Percentiles rank a stretch among this genome's conserved stretches.
These are phyloP conservation scores for Nannospalax galili DNA, from an alignment of 2,113 vertebrate genomes.

Conservation along the genomic window DNA sequence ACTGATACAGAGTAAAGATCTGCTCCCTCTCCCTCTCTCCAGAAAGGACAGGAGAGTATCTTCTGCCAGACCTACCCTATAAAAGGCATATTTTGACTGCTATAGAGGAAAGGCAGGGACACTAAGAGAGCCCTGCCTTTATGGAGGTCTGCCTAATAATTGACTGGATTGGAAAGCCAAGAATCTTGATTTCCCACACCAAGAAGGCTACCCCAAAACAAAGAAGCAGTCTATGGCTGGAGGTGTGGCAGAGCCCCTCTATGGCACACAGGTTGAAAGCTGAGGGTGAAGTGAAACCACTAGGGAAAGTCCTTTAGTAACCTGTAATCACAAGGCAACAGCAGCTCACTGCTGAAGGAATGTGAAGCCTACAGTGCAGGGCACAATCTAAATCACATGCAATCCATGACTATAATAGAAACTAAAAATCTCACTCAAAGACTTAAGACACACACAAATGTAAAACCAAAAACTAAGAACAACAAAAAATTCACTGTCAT, in stretches of 20 bases:
- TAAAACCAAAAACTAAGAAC: no score
- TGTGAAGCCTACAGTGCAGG: neutral
- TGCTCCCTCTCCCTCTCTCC: neutral
- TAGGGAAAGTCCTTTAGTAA: neutral
- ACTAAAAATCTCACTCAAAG: slow-evolving; percentile 9
- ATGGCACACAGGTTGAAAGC: neutral
- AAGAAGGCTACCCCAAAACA: neutral
- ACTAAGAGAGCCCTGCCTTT: neutral
- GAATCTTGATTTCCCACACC: neutral
- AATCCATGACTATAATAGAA: neutral
- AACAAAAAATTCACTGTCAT: neutral
- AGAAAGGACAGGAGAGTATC: neutral
- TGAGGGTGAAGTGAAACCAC: neutral
- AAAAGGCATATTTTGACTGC: neutral
- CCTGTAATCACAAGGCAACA: neutral
- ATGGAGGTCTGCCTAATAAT: neutral
- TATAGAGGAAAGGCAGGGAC: neutral
- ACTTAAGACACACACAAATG: no score
- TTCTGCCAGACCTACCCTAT: neutral
- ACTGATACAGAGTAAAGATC: neutral
- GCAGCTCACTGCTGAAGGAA: neutral
- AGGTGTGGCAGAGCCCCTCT: neutral
- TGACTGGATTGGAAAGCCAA: neutral
- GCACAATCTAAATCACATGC: neutral
- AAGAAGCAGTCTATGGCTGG: neutral